Conservation (phyloP, 2,888 invertebrate species). For the Dusona sp. region DNA sequence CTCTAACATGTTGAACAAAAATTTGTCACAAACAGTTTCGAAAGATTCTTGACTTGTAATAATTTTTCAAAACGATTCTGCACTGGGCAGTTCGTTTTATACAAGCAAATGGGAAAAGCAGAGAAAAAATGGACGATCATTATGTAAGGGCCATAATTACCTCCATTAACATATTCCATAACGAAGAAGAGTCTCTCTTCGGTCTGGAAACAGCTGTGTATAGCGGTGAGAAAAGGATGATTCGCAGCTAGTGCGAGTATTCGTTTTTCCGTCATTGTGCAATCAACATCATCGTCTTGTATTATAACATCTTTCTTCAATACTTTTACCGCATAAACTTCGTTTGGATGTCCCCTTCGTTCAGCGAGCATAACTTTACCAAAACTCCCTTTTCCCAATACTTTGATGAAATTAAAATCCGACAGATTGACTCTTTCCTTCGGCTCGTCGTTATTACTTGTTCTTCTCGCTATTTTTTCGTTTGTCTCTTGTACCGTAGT, state of each 20-base stretch:
- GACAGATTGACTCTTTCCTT: conserved; percentile 89
- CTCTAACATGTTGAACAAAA: not conserved
- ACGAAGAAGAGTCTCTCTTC: conserved; percentile 98
- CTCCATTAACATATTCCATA: conserved; percentile 99
- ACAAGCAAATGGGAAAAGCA: not conserved
- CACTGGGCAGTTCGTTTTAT: not conserved
- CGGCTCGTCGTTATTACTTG: conserved; percentile 54
- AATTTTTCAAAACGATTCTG: no score
- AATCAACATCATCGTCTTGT: conserved; percentile 99
- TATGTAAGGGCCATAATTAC: conserved; percentile 68
- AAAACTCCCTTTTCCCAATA: conserved; percentile 99
- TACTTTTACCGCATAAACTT: conserved; percentile 95
- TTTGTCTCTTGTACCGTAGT: conserved; percentile 63
- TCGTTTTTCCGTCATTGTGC: conserved; percentile 99
- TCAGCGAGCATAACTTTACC: conserved; percentile 99
- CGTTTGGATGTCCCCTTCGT: conserved; percentile 93
- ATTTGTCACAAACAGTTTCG: not conserved
- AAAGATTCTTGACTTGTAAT: no score
- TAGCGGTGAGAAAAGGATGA: conserved; percentile 98
- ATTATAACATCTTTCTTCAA: conserved; percentile 99
- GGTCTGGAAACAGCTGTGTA: conserved; percentile 99
- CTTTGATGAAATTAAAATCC: conserved; percentile 99
- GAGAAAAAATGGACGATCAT: no score
- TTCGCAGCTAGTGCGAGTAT: conserved; percentile 98
- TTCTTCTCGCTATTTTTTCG: conserved; percentile 57